Evolutionary conservation across 2,797 vertebrate genomes (phyloP).

Genomic region (Caiman crocodilus): DNA sequence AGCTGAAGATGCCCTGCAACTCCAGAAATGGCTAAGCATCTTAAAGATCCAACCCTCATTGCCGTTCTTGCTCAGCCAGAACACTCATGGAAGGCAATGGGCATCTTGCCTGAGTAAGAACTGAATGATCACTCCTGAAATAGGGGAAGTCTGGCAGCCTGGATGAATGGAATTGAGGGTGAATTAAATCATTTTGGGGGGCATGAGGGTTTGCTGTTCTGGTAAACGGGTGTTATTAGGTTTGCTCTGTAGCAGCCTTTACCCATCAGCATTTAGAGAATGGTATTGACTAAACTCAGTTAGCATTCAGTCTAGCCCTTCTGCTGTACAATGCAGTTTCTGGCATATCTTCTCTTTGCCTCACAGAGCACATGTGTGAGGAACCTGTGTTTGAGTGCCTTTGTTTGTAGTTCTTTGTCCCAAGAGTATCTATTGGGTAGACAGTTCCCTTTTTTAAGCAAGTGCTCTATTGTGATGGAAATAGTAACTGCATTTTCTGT

Average conservation of each 20-base stretch:
- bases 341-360: neutral
- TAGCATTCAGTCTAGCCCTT: neutral
- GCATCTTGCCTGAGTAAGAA: neutral
- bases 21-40: neutral
- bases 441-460: neutral
- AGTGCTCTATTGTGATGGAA: neutral
- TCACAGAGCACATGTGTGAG: neutral
- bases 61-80: neutral
- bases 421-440: neutral
- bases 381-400: neutral
- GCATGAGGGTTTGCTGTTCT: neutral
- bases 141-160: neutral
- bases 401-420: neutral
- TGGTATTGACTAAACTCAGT: neutral
- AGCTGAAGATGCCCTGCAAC: neutral
- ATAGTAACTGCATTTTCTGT: neutral
- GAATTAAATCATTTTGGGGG: neutral
- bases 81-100: neutral
- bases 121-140: neutral
- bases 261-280: neutral
- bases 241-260: neutral
- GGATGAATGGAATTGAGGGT: neutral
- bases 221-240: neutral
- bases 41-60: accelerated
- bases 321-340: neutral